These are phyloP conservation scores for Ahaetulla prasina DNA, from an alignment of 2,113 vertebrate species.

Conservation along the genomic window DNA sequence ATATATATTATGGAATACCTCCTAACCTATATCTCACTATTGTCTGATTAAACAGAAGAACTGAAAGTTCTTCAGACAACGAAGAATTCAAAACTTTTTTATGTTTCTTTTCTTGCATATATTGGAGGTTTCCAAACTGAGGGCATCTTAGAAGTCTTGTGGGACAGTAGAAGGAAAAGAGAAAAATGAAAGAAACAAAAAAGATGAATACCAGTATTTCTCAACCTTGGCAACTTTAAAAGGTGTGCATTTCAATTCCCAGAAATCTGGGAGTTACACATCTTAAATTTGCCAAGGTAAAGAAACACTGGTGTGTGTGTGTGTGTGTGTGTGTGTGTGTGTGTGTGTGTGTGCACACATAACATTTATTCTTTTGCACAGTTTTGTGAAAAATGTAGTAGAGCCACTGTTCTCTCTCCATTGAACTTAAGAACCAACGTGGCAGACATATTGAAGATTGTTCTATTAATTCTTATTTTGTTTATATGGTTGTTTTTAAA, in stretches of 20 bases:
- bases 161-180: neutral
- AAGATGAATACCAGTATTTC: neutral
- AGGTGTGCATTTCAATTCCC: neutral
- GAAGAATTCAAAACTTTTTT: neutral
- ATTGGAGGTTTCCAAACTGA: neutral
- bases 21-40: neutral
- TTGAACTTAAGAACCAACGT: neutral
- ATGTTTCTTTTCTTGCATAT: neutral
- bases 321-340: no score
- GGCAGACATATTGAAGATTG: neutral
- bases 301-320: neutral
- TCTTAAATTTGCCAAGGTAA: neutral
- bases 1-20: neutral
- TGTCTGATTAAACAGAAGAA: neutral
- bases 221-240: neutral
- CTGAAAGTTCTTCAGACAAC: neutral
- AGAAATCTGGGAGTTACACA: neutral
- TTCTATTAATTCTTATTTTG: neutral
- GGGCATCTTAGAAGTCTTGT: neutral
- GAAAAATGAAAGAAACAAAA: neutral
- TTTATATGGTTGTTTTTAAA: neutral
- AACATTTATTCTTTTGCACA: neutral
- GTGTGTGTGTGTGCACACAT: no score
- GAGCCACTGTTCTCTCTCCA: neutral
- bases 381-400: neutral